Conservation (phyloP, 2,888 invertebrate species). For the Dilophus febrilis region DNA sequence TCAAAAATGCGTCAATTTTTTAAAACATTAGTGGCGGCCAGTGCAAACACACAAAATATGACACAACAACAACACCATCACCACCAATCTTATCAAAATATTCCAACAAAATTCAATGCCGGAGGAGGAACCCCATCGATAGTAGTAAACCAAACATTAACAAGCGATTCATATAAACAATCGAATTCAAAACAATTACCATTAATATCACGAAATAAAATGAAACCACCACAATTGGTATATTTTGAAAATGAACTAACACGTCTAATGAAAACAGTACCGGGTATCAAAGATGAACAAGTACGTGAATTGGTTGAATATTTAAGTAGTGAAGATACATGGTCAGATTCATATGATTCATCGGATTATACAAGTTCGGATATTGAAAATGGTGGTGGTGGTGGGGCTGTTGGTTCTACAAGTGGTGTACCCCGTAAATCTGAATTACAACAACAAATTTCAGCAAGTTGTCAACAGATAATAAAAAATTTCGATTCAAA, state of each 20-base stretch:
- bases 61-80: conserved; percentile 9
- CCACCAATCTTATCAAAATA: conserved; percentile 31
- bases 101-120: too few species aligned
- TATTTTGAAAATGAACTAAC: conserved; percentile 83
- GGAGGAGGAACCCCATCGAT: conserved; percentile 8
- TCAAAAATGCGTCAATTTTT: conserved; percentile 85
- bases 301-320: conserved; percentile 86
- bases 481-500: conserved; percentile 77
- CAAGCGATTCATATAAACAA: conserved; percentile 25
- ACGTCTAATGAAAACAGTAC: conserved; percentile 81
- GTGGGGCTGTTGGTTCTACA: conserved; percentile 34
- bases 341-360: conserved; percentile 87
- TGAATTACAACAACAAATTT: conserved; percentile 66
- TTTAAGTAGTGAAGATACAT: conserved; percentile 79
- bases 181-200: conserved; percentile 24
- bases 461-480: conserved; percentile 74
- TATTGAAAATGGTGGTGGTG: conserved; percentile 36
- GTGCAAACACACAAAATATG: conserved; percentile 31
- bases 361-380: conserved; percentile 85
- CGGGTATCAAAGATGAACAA: conserved; percentile 78
- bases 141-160: conserved; percentile 31
- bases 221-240: conserved; percentile 69
- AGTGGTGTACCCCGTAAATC: conserved; percentile 45
- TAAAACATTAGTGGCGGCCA: conserved; percentile 69
- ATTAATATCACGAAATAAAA: conserved; percentile 39